A percentile compares a stretch with the other conserved stretches of the same genome.
Conservation (phyloP, 2,797 vertebrate genomes). For the Eulemur albifrons region DNA sequence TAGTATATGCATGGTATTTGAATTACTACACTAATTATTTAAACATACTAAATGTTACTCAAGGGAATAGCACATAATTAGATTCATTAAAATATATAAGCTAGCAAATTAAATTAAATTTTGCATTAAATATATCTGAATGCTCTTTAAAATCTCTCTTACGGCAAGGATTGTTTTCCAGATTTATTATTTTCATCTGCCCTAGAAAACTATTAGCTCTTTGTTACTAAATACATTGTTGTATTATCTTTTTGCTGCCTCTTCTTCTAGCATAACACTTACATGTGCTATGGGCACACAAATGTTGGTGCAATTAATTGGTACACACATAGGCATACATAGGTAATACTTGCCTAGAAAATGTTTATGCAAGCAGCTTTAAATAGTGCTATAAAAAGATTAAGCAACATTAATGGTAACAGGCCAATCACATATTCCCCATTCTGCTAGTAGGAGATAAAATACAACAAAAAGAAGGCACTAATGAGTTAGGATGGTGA, state of each 20-base stretch:
- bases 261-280: not conserved
- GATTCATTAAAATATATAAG: conserved; percentile 46
- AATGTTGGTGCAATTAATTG: conserved; percentile 3
- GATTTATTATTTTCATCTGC: conserved; percentile 36
- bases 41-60: conserved; percentile 2
- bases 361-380: conserved; percentile 69
- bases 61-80: conserved; percentile 25
- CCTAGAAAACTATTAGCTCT: not conserved
- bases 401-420: conserved; percentile 62
- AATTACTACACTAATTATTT: conserved; percentile 13
- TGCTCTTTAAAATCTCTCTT: not conserved
- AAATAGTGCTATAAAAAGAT: conserved; percentile 63
- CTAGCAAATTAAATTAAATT: conserved; percentile 45
- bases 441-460: conserved; percentile 76
- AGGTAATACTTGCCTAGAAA: conserved; percentile 66
- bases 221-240: not conserved
- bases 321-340: conserved; percentile 40
- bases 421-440: conserved; percentile 56
- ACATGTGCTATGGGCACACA: not conserved
- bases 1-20: not conserved
- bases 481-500: conserved; percentile 75
- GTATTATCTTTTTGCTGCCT: not conserved
- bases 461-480: conserved; percentile 73
- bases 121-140: conserved; percentile 13
- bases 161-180: not conserved